Evolutionary conservation across 2,113 vertebrate species (phyloP).

Genomic region (Mirza zaza): DNA sequence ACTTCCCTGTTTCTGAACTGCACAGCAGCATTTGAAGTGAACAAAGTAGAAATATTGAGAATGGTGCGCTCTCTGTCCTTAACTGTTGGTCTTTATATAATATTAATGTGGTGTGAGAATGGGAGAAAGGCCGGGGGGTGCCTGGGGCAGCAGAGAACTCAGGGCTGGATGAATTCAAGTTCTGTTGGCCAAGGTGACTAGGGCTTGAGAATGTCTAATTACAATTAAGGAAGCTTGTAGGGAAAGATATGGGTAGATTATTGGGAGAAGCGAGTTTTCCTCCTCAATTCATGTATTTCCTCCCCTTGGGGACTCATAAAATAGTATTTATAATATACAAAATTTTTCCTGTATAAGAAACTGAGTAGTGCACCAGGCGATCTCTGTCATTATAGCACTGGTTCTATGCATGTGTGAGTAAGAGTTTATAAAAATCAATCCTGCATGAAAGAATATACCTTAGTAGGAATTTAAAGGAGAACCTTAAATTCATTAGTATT

Average conservation of each 20-base stretch:
- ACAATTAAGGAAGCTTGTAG: background rate
- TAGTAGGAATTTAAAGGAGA: background rate
- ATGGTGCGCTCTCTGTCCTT: background rate
- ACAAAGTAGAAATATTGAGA: background rate
- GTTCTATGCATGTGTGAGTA: background rate
- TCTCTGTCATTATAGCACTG: background rate
- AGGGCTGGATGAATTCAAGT: background rate
- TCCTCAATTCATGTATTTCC: background rate
- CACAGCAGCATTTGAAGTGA: background rate
- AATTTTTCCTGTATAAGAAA: background rate
- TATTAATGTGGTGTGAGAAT: rapidly evolving
- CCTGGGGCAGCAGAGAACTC: background rate
- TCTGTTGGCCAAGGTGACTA: background rate
- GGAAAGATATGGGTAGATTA: background rate
- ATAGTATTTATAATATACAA: background rate
- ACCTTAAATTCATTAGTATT: background rate
- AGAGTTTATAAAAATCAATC: slow-evolving; percentile 21
- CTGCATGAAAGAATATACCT: background rate
- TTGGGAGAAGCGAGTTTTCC: background rate
- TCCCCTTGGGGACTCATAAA: background rate
- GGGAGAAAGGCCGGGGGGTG: background rate
- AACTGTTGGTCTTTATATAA: background rate
- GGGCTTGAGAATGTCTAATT: background rate
- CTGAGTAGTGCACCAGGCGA: rapidly evolving
- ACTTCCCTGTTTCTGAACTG: background rate